These are phyloP conservation scores for Sarcophaga peregrina DNA, from an alignment of 1,140 invertebrate species.

Conservation along the genomic window DNA sequence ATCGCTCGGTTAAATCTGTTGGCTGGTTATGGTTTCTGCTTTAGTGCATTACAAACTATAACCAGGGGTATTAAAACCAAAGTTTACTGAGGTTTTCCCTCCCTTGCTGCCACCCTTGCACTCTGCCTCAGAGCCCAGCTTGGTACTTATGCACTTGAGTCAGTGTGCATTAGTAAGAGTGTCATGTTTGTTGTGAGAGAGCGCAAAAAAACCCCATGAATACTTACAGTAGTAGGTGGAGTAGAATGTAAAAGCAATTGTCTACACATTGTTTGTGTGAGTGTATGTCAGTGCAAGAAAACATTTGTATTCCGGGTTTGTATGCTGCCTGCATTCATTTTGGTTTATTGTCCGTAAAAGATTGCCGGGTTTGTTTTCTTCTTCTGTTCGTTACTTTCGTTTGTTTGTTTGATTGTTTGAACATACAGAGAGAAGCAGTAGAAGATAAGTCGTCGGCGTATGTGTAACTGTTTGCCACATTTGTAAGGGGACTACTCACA, in stretches of 20 bases:
- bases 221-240: too few relatives aligned
- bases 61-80: slow-evolving; percentile 26
- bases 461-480: too few relatives aligned
- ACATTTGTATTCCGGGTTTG: not conserved
- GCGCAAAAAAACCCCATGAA: too few relatives aligned
- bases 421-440: not conserved
- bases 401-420: not conserved
- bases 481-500: not conserved
- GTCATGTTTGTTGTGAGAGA: too few relatives aligned
- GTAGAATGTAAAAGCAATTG: too few relatives aligned
- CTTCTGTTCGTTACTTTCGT: not conserved
- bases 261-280: not conserved
- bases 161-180: not conserved
- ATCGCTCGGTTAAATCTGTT: slow-evolving; percentile 19
- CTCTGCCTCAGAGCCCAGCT: too few relatives aligned
- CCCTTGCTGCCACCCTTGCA: not conserved
- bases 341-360: not conserved
- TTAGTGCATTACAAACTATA: slow-evolving; percentile 23
- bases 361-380: not conserved
- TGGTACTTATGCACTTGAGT: not conserved
- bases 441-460: too few relatives aligned
- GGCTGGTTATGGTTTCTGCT: slow-evolving; percentile 2
- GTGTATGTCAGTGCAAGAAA: not conserved
- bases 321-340: not conserved
- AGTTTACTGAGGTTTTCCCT: slow-evolving; percentile 31